Percentiles rank a stretch among this genome's conserved stretches.
Conservation (phyloP, 2,888 invertebrate species). For the Aspidiotus destructor region DNA sequence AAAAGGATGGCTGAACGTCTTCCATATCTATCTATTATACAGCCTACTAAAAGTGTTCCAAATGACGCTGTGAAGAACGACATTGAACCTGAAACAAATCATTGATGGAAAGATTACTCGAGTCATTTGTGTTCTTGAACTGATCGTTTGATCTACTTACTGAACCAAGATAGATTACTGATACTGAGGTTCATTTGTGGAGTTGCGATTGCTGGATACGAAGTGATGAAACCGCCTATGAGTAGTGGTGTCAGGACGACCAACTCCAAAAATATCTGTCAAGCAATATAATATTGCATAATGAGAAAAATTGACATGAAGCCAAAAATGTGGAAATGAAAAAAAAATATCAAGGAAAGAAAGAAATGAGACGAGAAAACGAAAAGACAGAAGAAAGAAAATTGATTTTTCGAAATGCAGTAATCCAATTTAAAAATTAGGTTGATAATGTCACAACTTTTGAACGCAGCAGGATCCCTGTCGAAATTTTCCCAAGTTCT, state of each 20-base stretch:
- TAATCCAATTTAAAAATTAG: too few relatives aligned
- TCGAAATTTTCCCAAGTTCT: too few relatives aligned
- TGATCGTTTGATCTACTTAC: slow-evolving; percentile 41
- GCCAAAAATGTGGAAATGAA: too few relatives aligned
- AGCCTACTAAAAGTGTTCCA: slow-evolving; percentile 39
- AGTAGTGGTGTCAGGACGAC: slow-evolving; percentile 46
- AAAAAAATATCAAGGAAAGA: too few relatives aligned
- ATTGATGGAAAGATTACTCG: neutral
- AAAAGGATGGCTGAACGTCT: slow-evolving; percentile 45
- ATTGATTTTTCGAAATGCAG: too few relatives aligned
- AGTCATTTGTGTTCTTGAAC: neutral
- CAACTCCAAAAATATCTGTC: slow-evolving; percentile 46
- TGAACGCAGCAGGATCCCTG: too few relatives aligned
- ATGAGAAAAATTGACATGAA: too few relatives aligned
- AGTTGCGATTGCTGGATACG: slow-evolving; percentile 50
- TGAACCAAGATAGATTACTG: slow-evolving; percentile 50
- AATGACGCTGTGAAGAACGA: neutral
- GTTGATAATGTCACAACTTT: too few relatives aligned
- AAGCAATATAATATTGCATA: neutral
- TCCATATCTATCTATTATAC: slow-evolving; percentile 48
- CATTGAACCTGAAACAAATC: slow-evolving; percentile 5
- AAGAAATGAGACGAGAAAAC: too few relatives aligned
- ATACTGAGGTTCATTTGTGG: slow-evolving; percentile 44
- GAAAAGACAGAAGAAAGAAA: too few relatives aligned
- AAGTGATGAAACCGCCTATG: slow-evolving; percentile 50